Base-by-base conservation (phyloP, 2,797 vertebrate genomes). In the Staurois parvus region DNA sequence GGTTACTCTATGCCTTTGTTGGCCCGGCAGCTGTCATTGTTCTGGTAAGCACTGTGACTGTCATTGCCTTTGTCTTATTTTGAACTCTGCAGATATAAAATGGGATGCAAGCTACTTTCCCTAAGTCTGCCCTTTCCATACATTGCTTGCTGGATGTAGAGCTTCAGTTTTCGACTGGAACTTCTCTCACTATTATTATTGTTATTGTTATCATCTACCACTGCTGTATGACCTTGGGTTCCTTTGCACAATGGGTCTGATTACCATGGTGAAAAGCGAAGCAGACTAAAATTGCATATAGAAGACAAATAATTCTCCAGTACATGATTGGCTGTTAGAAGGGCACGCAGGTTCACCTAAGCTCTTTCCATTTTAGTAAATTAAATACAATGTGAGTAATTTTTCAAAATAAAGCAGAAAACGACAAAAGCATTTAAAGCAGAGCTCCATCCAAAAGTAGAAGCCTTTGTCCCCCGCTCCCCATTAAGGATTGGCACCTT, bases 11-110 rank as follows among this genome's bases (percentile, higher is more conserved):
- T 0, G 98, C 98, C 87, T 99, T 99, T 17, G 98, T 99, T 62
- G 98, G 98, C 73, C 98, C 98, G 0, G 98, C 98, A 7, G 98
- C 98, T 2, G 98, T 99, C 92, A 99, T 99, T 26, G 98, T 99
- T 29, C 92, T 99, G 97, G 98, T 99, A 95, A 72, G 79, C 40
- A 73, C 32, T 29, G 37, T 28, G 19, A 48, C 13, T n/a, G 4
- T 73, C 72, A 45, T 15, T 11, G 6, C n/a, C 42, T 72, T 42
- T 72, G 34, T 26, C 24, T 72, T 24, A 12, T 72, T 72, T 13
- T 26, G 21, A 26, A 40, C 24, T 21, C 5, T 12, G 28, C 4
- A 73, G n/a, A 73, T 48, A 73, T 42, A 40, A 72, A 17, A 45
- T 64, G 62, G 12, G 28, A 66, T 66, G 4, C n/a, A 4, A 29